These are phyloP conservation scores for Papilio aristodemus DNA, from an alignment of 1,140 invertebrate genomes.

Conservation along the genomic window DNA sequence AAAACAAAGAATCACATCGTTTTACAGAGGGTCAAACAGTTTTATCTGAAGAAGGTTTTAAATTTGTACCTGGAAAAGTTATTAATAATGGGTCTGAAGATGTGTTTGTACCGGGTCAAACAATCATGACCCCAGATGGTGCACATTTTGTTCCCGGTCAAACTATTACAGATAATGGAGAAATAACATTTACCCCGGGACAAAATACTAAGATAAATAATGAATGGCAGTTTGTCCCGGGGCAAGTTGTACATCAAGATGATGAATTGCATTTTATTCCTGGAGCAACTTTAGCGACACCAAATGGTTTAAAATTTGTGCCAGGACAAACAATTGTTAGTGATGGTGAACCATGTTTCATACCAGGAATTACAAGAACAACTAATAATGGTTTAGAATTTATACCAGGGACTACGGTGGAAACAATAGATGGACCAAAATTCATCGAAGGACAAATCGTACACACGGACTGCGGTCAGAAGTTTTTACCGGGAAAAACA, in stretches of 20 bases:
- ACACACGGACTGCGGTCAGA: slow-evolving; percentile 80
- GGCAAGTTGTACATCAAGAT: slow-evolving; percentile 80
- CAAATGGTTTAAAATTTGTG: slow-evolving; percentile 84
- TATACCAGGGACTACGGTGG: slow-evolving; percentile 84
- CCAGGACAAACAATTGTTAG: slow-evolving; percentile 83
- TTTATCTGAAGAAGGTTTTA: slow-evolving; percentile 83
- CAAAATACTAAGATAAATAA: slow-evolving; percentile 82
- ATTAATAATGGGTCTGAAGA: slow-evolving; percentile 74
- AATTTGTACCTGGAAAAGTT: slow-evolving; percentile 85
- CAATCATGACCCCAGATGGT: slow-evolving; percentile 82
- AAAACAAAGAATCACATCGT: slow-evolving; percentile 82
- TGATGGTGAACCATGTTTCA: slow-evolving; percentile 76
- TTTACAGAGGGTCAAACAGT: slow-evolving; percentile 86
- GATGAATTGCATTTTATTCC: slow-evolving; percentile 82
- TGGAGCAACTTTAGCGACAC: slow-evolving; percentile 84
- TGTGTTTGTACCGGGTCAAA: slow-evolving; percentile 85
- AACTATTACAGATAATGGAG: slow-evolving; percentile 80
- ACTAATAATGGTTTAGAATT: slow-evolving; percentile 76
- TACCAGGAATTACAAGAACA: slow-evolving; percentile 81
- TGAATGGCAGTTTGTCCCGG: slow-evolving; percentile 84
- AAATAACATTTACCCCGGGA: slow-evolving; percentile 84
- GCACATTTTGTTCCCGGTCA: slow-evolving; percentile 84
- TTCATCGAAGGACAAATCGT: slow-evolving; percentile 86
- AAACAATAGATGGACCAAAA: slow-evolving; percentile 83
- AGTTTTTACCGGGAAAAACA: slow-evolving; percentile 83